Evolutionary conservation across 2,797 vertebrate genomes (phyloP).

Genomic region (Anguilla marmorata): DNA sequence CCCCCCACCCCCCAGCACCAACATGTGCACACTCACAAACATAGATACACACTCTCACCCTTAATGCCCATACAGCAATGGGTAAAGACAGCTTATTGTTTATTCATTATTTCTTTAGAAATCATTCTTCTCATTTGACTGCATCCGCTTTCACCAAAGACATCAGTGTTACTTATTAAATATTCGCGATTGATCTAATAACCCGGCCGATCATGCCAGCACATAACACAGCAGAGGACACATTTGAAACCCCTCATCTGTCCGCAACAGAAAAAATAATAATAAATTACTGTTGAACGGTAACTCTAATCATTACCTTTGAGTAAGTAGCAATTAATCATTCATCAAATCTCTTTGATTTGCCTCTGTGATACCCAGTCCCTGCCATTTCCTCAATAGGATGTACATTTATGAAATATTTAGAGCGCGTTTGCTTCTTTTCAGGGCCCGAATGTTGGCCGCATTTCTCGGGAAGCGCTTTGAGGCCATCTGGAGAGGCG

Average conservation of each 20-base stretch:
- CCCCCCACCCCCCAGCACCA: background rate
- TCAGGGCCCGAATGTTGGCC: constrained; percentile 73
- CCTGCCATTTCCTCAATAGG: constrained; percentile 50
- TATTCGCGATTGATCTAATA: constrained; percentile 12
- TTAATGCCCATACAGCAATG: background rate
- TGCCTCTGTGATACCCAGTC: constrained; percentile 43
- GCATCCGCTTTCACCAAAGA: background rate
- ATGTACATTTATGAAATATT: constrained; percentile 75
- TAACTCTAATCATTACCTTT: constrained; percentile 41
- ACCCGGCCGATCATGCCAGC: background rate
- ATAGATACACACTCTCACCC: background rate
- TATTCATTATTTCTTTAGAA: constrained; percentile 2
- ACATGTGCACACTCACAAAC: background rate
- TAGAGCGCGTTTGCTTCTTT: constrained; percentile 74
- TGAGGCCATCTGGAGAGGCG: constrained; percentile 82
- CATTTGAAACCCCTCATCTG: background rate
- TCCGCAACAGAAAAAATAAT: background rate
- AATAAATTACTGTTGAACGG: background rate
- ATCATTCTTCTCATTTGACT: constrained; percentile 6
- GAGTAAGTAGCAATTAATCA: constrained; percentile 59
- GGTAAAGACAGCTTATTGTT: background rate
- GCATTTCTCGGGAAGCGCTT: constrained; percentile 73
- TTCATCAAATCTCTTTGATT: constrained; percentile 69
- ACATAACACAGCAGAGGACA: background rate
- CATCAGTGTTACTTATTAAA: constrained; percentile 12